Evolutionary conservation across 2,888 invertebrate genomes (phyloP).

Genomic region (Papilio protenor): DNA sequence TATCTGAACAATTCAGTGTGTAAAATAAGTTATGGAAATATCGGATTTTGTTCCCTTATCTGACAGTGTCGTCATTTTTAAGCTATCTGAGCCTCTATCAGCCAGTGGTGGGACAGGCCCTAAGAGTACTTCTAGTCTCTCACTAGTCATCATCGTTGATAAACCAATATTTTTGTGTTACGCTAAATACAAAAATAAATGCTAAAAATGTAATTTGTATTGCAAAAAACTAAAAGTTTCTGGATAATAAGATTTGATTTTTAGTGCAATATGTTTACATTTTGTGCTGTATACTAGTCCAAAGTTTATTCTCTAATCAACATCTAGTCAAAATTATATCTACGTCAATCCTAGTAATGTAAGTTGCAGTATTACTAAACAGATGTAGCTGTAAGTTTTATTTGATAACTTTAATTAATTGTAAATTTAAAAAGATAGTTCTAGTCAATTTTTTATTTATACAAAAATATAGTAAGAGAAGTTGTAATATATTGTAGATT

Average conservation of each 20-base stretch:
- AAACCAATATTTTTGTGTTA: background rate
- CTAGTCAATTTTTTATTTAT: conserved; percentile 37
- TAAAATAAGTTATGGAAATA: no score
- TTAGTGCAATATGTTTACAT: conserved; percentile 10
- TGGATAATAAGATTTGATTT: background rate
- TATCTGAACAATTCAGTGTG: no score
- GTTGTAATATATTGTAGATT: conserved; percentile 27
- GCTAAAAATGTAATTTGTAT: background rate
- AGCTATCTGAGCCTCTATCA: no score
- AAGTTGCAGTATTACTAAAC: background rate
- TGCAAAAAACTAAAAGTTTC: background rate
- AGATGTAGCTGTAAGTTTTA: conserved; percentile 30
- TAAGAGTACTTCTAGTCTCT: background rate
- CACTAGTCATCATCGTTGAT: background rate
- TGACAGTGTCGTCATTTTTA: no score
- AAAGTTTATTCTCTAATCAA: conserved; percentile 13
- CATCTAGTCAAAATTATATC: conserved; percentile 49
- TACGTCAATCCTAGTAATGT: background rate
- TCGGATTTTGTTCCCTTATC: no score
- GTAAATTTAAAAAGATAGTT: conserved; percentile 43
- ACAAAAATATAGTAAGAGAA: conserved; percentile 29
- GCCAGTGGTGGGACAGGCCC: no score
- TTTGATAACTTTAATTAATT: conserved; percentile 42
- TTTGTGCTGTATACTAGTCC: background rate
- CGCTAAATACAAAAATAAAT: no score